Conservation (phyloP, 2,888 invertebrate genomes). For the Mechanitis messenoides region DNA sequence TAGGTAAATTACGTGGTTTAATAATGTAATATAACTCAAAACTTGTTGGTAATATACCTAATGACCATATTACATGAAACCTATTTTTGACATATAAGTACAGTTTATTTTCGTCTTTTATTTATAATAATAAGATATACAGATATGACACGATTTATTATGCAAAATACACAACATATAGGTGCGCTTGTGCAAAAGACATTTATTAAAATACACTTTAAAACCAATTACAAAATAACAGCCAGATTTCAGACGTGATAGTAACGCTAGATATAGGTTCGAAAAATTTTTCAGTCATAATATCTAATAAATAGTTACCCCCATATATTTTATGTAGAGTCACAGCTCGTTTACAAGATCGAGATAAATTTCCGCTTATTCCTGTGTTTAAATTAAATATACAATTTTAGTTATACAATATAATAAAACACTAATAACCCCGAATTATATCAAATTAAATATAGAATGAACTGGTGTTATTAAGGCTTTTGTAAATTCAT, state of each 20-base stretch:
- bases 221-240: constrained; percentile 62
- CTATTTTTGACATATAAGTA: background rate
- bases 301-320: constrained; percentile 61
- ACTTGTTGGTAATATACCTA: background rate
- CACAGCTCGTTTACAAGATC: constrained; percentile 43
- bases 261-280: constrained; percentile 58
- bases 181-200: constrained; percentile 42
- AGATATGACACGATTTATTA: background rate
- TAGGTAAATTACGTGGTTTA: background rate
- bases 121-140: background rate
- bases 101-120: background rate
- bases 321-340: constrained; percentile 40
- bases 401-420: background rate
- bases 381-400: constrained; percentile 6
- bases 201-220: constrained; percentile 39
- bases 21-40: background rate
- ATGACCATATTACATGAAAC: no score
- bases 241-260: constrained; percentile 54
- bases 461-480: no score
- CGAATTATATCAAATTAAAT: no score
- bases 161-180: constrained; percentile 14
- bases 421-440: background rate
- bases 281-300: constrained; percentile 69
- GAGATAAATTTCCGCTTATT: constrained; percentile 30
- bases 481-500: no score